Evolutionary conservation across 37 sponge, comb jelly and placozoan species (phyloP).

Genomic region (Halichondria panicea): DNA sequence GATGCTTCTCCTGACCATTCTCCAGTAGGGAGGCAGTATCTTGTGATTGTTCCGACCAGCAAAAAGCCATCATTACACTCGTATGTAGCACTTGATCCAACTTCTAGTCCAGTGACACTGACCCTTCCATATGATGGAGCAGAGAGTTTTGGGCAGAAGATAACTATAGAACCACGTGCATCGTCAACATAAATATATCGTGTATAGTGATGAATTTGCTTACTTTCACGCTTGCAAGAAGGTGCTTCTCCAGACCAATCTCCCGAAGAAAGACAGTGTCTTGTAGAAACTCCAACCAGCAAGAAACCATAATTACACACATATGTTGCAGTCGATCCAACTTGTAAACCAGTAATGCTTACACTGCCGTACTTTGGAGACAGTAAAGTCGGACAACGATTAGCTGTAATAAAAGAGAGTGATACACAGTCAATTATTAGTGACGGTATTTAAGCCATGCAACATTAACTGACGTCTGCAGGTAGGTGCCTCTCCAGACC

Average conservation of each 20-base stretch:
- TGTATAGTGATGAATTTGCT: not conserved
- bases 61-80: conserved; percentile 29
- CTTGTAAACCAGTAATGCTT: not conserved
- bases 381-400: conserved; percentile 7
- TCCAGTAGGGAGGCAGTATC: conserved; percentile 42
- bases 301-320: conserved; percentile 37
- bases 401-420: not conserved
- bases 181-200: not conserved
- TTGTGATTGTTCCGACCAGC: conserved; percentile 18
- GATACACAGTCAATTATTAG: too few species aligned
- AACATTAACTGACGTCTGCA: not conserved
- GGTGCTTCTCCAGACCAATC: conserved; percentile 46
- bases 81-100: conserved; percentile 32
- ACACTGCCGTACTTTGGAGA: conserved; percentile 40
- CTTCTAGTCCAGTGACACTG: not conserved
- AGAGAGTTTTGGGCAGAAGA: conserved; percentile 15
- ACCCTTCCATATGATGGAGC: conserved; percentile 19
- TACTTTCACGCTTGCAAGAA: conserved; percentile 43
- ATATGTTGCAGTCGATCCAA: conserved; percentile 31
- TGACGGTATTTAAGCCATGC: too few species aligned
- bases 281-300: conserved; percentile 26
- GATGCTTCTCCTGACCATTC: conserved; percentile 50
- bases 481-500: conserved; percentile 11
- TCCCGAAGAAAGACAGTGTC: conserved; percentile 50
- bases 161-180: not conserved